Evolutionary conservation across 2,113 vertebrate genomes (phyloP), one percentile per base, ranked within the genome.

Genomic region (Verasper variegatus): DNA sequence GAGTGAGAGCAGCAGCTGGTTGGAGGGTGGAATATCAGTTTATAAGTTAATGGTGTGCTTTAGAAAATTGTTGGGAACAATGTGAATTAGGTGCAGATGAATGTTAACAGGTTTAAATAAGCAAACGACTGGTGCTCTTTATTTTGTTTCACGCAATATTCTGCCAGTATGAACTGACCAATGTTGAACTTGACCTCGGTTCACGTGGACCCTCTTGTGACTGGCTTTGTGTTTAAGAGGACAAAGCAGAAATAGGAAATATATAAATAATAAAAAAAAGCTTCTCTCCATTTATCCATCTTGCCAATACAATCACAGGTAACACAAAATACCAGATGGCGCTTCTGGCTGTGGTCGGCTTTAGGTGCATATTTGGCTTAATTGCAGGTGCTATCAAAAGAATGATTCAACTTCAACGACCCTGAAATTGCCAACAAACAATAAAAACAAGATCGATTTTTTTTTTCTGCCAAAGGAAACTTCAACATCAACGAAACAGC

Each of bases 381-480:
- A 71, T 60, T 78, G 54, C 63, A 23, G 59, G 24, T 55, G 59
- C 63, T 79, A 62, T 81, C 23, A 68, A 64, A 75, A 70, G 74
- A 83, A 80, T n/a, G 57, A 71, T 24, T 27, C 35, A 31, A 64
- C 65, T 61, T 49, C 54, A 74, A 71, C 35, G 49, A 1, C 52
- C 23, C 65, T 52, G 59, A 78, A 65, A 81, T 81, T 74, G 80
- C 52, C 57, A 71, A 76, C 52, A 83, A 71, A 76, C 14, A 27
- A 27, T 45, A 56, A 52, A 81, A 71, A 73, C 14, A 35, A 27
- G 65, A 71, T 61, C 23, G 20, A 82, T 68, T 71, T 59, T 49
- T 37, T 31, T 18, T 57, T 55, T 42, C 21, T 63, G 6, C 58
- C 58, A 76, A 63, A 79, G 40, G 71, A 84, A 82, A 21, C 51